A percentile compares a stretch with the other conserved stretches of the same genome.
These are phyloP conservation scores for Furcifer pardalis DNA, from an alignment of 2,797 vertebrate species.

Conservation along the genomic window DNA sequence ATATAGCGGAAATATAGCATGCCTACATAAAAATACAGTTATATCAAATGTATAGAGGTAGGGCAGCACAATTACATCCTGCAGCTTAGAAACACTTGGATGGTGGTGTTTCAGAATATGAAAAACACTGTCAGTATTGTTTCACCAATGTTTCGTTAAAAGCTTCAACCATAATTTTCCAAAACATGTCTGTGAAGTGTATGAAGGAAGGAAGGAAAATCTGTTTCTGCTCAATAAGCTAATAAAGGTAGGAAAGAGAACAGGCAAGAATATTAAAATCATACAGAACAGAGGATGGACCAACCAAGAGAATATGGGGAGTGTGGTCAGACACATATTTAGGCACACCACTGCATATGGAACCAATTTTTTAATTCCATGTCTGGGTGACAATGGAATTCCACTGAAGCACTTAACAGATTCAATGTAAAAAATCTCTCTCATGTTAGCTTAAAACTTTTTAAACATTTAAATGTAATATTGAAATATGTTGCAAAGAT, in stretches of 20 bases:
- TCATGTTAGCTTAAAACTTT: conserved; percentile 2
- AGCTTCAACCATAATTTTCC: conserved; percentile 48
- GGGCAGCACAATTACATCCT: background rate
- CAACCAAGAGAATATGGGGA: no score
- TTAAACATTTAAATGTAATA: background rate
- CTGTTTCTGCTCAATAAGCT: no score
- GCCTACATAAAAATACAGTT: background rate
- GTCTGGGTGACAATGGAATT: background rate
- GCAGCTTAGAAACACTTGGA: background rate
- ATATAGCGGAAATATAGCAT: background rate
- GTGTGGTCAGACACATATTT: background rate
- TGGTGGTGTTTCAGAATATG: background rate
- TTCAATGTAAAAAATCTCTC: background rate
- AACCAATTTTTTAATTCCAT: background rate
- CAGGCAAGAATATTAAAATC: background rate
- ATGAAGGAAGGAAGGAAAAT: no score
- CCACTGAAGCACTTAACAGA: background rate
- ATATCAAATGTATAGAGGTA: conserved; percentile 28
- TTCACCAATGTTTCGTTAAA: conserved; percentile 54
- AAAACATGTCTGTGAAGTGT: background rate
- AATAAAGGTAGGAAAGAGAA: no score
- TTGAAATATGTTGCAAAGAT: conserved; percentile 6
- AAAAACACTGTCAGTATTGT: conserved; percentile 46
- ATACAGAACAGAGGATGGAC: background rate
- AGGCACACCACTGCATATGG: no score